phyloP scores from a whole-genome alignment of 2,888 invertebrate species.

The Drosophila mimica region DNA sequence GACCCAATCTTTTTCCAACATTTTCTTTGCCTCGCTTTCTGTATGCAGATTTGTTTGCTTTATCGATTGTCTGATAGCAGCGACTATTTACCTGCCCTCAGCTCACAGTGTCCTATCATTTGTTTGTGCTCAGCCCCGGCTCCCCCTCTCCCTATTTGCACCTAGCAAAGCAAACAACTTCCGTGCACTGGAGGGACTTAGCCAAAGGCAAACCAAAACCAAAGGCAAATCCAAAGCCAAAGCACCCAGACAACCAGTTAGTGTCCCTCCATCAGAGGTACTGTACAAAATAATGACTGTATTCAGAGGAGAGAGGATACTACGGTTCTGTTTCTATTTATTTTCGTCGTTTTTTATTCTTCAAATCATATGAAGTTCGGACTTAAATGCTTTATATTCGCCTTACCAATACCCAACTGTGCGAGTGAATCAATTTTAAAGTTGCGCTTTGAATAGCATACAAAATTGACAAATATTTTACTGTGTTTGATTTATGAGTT shows the following conservation, averaged over 20 bases:
- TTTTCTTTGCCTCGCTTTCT: not conserved
- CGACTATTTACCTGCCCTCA: slow-evolving; percentile 39
- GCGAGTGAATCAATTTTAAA: not conserved
- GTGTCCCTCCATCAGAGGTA: not conserved
- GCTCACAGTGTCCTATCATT: slow-evolving; percentile 18
- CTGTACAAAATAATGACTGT: slow-evolving; percentile 15
- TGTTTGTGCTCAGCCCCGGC: slow-evolving; percentile 10
- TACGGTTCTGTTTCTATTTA: slow-evolving; percentile 24
- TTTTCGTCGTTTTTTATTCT: not conserved
- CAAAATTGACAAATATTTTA: not conserved
- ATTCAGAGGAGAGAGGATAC: slow-evolving; percentile 15
- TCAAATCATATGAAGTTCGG: slow-evolving; percentile 15
- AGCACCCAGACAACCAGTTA: slow-evolving; percentile 46
- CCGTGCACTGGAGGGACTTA: slow-evolving; percentile 26
- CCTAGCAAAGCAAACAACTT: slow-evolving; percentile 60
- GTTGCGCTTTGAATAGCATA: not conserved
- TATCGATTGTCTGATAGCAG: slow-evolving; percentile 64
- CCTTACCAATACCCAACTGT: too few relatives aligned
- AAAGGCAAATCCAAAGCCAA: slow-evolving; percentile 31
- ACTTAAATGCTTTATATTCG: slow-evolving; percentile 18
- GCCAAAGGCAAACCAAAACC: slow-evolving; percentile 32
- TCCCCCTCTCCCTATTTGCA: slow-evolving; percentile 25
- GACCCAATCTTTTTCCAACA: not conserved
- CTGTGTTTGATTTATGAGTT: not conserved
- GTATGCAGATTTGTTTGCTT: slow-evolving; percentile 59